Conservation (phyloP, 92 coral and sea anemone species). For the Paragorgia papillata region DNA sequence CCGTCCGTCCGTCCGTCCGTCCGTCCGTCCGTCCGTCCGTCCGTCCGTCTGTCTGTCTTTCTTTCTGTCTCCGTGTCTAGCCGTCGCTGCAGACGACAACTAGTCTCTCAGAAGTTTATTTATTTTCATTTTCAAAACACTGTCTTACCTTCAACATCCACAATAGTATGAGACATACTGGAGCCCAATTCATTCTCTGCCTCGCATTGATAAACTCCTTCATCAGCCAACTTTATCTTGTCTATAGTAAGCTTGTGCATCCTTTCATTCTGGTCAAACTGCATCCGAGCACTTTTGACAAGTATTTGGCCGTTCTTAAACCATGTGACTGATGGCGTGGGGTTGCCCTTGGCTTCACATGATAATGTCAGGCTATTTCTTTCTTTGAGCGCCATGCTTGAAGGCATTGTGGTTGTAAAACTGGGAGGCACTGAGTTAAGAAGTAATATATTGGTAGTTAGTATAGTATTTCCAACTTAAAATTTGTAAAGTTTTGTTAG, state of each 20-base stretch:
- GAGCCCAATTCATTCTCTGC: slow-evolving; percentile 80
- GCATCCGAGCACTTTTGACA: slow-evolving; percentile 7
- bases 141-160: slow-evolving; percentile 65
- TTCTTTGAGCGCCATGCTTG: neutral
- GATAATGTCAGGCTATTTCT: slow-evolving; percentile 15
- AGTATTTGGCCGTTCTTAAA: slow-evolving; percentile 16
- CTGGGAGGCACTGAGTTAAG: slow-evolving; percentile 26
- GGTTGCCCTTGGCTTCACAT: slow-evolving; percentile 44
- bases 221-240: neutral
- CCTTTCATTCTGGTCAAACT: neutral
- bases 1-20: too few relatives aligned
- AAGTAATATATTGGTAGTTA: too few relatives aligned
- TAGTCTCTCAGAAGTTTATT: too few relatives aligned
- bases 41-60: too few relatives aligned
- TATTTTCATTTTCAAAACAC: too few relatives aligned
- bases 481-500: too few relatives aligned
- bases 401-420: slow-evolving; percentile 5
- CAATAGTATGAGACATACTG: slow-evolving; percentile 58
- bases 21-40: too few relatives aligned
- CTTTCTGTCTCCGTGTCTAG: too few relatives aligned
- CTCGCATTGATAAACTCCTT: slow-evolving; percentile 84
- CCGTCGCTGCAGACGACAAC: too few relatives aligned
- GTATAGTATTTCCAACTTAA: too few relatives aligned
- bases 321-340: slow-evolving; percentile 49
- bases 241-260: neutral